Conservation (phyloP, 2,888 invertebrate species). For the Automeris io region DNA sequence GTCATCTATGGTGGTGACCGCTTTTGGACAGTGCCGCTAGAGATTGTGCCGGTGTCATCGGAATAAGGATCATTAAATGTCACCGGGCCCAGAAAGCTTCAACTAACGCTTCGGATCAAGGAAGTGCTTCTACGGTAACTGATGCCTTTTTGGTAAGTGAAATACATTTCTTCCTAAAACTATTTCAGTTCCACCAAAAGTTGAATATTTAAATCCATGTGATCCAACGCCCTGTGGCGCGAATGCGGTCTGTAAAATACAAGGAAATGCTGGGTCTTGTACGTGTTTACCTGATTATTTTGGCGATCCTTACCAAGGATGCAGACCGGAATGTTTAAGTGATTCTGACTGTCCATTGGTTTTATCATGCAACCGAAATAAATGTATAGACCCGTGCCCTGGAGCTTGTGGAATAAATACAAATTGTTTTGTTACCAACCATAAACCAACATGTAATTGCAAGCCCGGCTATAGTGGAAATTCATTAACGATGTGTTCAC, state of each 20-base stretch:
- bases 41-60: slow-evolving; percentile 58
- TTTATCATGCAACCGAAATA: slow-evolving; percentile 79
- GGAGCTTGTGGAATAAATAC: slow-evolving; percentile 83
- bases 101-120: slow-evolving; percentile 75
- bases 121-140: slow-evolving; percentile 70
- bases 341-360: slow-evolving; percentile 81
- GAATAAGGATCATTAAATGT: slow-evolving; percentile 67
- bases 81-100: slow-evolving; percentile 71
- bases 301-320: slow-evolving; percentile 87
- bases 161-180: slow-evolving; percentile 4
- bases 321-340: slow-evolving; percentile 81
- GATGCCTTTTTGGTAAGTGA: slow-evolving; percentile 55
- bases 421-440: slow-evolving; percentile 80
- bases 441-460: slow-evolving; percentile 80
- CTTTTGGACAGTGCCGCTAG: slow-evolving; percentile 69
- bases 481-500: slow-evolving; percentile 76
- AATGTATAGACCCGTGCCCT: slow-evolving; percentile 82
- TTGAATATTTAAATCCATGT: slow-evolving; percentile 76
- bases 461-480: slow-evolving; percentile 80
- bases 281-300: slow-evolving; percentile 82
- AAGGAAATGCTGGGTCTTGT: slow-evolving; percentile 84
- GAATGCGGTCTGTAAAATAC: slow-evolving; percentile 85
- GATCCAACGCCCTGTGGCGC: slow-evolving; percentile 81
- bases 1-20: slow-evolving; percentile 61
- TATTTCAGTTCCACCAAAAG: slow-evolving; percentile 64